Evolutionary conservation across 2,888 invertebrate species (phyloP), one percentile per base, ranked within the genome.

Genomic region (Spilosoma lubricipeda): DNA sequence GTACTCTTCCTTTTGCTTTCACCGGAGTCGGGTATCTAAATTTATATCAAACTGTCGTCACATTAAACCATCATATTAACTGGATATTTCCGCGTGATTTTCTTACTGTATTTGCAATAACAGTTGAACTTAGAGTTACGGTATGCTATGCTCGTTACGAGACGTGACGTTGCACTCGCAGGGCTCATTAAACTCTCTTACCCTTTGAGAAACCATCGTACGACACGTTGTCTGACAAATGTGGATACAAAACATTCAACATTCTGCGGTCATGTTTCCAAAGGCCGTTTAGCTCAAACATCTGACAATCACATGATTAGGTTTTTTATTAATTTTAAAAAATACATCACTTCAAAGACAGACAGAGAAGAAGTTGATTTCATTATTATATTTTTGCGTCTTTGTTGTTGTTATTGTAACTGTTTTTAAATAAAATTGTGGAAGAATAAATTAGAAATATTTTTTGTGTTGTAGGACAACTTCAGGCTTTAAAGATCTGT

Each of bases 81-180:
- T 67, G 73, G 67, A 63, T 45, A 27, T 72, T 33, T 76, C 70
- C 59, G 56, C 20, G 39, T 64, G 36, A 73, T 67, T 56, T 70
- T 67, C 65, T 67, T 70, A 48, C 67, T 73, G 81, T 80, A 79
- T 84, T 85, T 78, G 81, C 83, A 85, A 82, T 76, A 79, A 74
- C 76, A 75, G 77, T 80, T 77, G 74, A 75, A 72, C 72, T 67
- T 67, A 42, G 56, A 73, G 70, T 76, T 79, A 83, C 77, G 78
- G 76, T 75, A 48, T 74, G 72, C 77, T 85, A 84, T 87, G 89
- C 91, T 95, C 91, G 92, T 95, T 95, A 94, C 83, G 64, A 80
- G 87, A 88, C 93, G 93, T 95, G 95, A 94, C 94, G 88, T n/a
- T 82, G 94, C 95, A 94, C 85, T 89, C 88, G 85, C 75, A 80